A percentile compares a stretch with the other conserved stretches of the same genome.
Evolutionary conservation across 2,888 invertebrate species (phyloP).

Genomic region (Drosophila longiperda): DNA sequence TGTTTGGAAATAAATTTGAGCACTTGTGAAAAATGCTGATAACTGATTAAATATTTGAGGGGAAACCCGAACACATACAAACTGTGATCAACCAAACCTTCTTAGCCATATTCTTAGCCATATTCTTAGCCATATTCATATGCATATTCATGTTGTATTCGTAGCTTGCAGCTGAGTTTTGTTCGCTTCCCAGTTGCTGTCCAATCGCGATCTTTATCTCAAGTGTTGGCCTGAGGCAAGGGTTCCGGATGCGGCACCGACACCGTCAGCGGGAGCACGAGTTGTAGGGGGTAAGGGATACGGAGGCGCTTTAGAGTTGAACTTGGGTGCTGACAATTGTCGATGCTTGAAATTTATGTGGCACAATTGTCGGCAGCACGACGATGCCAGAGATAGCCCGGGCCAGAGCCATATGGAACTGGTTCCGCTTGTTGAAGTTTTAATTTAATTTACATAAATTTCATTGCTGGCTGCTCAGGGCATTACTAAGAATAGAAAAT

Average conservation of each 20-base stretch:
- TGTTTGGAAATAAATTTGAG: neutral
- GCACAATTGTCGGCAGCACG: constrained; percentile 32
- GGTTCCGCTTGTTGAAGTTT: constrained; percentile 81
- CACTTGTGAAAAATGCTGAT: neutral
- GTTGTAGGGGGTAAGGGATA: neutral
- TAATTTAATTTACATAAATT: constrained; percentile 82
- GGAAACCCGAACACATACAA: neutral
- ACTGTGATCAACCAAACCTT: neutral
- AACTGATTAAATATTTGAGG: neutral
- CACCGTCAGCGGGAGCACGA: neutral
- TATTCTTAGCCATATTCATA: neutral
- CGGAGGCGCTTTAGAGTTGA: neutral
- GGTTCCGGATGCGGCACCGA: constrained; percentile 20
- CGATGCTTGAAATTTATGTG: constrained; percentile 66
- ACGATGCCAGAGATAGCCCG: neutral
- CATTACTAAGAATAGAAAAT: constrained; percentile 7
- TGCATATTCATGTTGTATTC: neutral
- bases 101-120: neutral
- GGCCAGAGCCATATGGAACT: constrained; percentile 61
- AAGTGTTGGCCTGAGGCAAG: constrained; percentile 48
- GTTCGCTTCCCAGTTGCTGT: constrained; percentile 26
- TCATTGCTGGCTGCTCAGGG: constrained; percentile 67
- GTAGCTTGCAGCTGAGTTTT: constrained; percentile 10
- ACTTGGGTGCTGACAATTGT: constrained; percentile 61
- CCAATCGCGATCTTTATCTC: constrained; percentile 54